Base-by-base conservation (phyloP, 2,888 invertebrate species). In the Willowsia nigromaculata region DNA sequence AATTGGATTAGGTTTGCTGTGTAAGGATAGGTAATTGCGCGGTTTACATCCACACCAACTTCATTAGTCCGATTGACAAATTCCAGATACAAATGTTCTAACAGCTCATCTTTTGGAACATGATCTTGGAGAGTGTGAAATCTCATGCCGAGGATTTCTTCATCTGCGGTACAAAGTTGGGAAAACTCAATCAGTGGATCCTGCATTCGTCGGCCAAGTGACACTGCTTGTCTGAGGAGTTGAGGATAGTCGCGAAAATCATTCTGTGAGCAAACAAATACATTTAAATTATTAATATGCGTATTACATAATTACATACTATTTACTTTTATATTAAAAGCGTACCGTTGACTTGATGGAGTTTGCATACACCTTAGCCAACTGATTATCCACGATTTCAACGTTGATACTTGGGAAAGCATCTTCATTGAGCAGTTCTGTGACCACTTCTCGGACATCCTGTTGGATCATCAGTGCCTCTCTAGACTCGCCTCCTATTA, bases 161-260 rank as follows among this genome's bases (percentile, higher is more conserved):
- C 99, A 93, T 99, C 99, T 0, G 97, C 96, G 4, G 98, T 98
- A 94, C 99, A 99, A 0, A 99, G 95, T 93, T 99, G 99, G 0
- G 98, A 97, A 94, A 98, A 99, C 94, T 99, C 99, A 90, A 99
- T 96, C 0, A 99, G 94, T 0, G 99, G 99, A 94, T 99, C 99
- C 94, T 99, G 98, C 93, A 99, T 94, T 89, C 97, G 95, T 27
- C 99, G 95, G 0, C 98, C 99, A 89, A 99, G 94, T 0, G 99
- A 99, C 84, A 99, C 96, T 0, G 99, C 98, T 94, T 99, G 98
- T 0, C 98, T 95, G 1, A 99, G 94, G 15, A 98, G 94, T 71
- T 96, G 96, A 0, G 99, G 99, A 94, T 98, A 99, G 93, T 99
- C 99, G 90, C 98, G 95, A 94, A 98, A 98, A 93, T 99, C 99